phyloP scores from a whole-genome alignment of 2,113 vertebrate genomes.

The Podarcis cretensis region DNA sequence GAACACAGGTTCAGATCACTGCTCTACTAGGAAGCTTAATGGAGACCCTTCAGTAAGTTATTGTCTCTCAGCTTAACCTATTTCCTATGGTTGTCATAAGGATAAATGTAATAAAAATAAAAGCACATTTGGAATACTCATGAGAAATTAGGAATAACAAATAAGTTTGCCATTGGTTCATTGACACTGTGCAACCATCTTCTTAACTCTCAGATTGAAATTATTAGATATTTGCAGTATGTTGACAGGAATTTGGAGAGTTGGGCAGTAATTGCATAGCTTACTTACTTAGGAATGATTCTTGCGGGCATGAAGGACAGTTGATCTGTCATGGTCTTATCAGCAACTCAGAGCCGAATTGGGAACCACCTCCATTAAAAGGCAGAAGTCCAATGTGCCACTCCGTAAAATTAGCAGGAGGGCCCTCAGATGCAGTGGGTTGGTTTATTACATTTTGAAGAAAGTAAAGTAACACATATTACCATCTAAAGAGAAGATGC shows the following conservation, averaged over 20 bases:
- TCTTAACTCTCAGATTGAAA: neutral
- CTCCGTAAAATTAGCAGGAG: too few species aligned
- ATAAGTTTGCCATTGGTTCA: neutral
- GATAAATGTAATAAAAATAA: neutral
- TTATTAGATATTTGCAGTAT: neutral
- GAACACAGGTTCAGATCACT: neutral
- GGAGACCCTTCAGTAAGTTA: neutral
- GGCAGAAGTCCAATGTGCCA: too few species aligned
- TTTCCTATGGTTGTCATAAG: neutral
- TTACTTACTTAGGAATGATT: neutral
- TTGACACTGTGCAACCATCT: neutral
- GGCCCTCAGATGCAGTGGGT: too few species aligned
- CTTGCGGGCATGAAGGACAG: neutral
- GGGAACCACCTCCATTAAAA: neutral
- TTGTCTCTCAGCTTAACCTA: neutral
- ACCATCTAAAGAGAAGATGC: too few species aligned
- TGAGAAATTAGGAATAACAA: neutral
- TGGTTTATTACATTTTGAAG: too few species aligned
- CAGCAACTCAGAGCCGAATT: neutral
- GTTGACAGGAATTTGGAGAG: neutral
- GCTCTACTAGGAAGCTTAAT: neutral
- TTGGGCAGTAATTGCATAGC: neutral
- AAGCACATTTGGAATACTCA: neutral
- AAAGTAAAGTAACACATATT: too few species aligned
- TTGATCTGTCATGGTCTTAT: neutral